Evolutionary conservation across 2,797 vertebrate genomes (phyloP).

Genomic region (Epinephelus malabaricus): DNA sequence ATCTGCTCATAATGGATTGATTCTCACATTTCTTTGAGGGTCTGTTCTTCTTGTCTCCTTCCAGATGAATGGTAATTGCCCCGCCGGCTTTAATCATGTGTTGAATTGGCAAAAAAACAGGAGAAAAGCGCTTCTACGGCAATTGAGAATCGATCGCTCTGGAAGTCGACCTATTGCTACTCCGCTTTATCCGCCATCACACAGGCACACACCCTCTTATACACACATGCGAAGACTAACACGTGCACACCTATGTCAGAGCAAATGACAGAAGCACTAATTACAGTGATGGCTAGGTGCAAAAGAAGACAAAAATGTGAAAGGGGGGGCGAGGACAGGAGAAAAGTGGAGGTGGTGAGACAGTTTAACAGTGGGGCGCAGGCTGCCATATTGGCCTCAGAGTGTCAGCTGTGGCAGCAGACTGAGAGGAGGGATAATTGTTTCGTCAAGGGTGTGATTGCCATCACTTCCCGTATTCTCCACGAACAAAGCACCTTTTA

Average conservation of each 20-base stretch:
- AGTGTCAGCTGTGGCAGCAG: slow-evolving; percentile 66
- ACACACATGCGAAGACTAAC: slow-evolving; percentile 30
- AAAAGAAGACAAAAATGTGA: slow-evolving; percentile 52
- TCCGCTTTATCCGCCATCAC: slow-evolving; percentile 44
- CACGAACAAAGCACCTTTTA: slow-evolving; percentile 67
- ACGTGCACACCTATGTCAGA: slow-evolving; percentile 56
- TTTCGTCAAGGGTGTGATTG: slow-evolving; percentile 80
- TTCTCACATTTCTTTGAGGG: slow-evolving; percentile 80
- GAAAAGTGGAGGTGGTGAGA: slow-evolving; percentile 51
- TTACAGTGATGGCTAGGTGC: slow-evolving; percentile 76
- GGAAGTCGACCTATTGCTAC: slow-evolving; percentile 73
- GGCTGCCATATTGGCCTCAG: slow-evolving; percentile 54
- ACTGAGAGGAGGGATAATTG: slow-evolving; percentile 75
- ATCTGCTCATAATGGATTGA: slow-evolving; percentile 81
- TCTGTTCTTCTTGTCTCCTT: slow-evolving; percentile 77
- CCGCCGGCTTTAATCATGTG: slow-evolving; percentile 84
- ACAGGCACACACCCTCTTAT: slow-evolving; percentile 14
- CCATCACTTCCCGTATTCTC: slow-evolving; percentile 68
- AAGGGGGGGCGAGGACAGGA: slow-evolving; percentile 22
- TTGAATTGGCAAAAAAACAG: slow-evolving; percentile 81
- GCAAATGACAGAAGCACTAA: slow-evolving; percentile 77
- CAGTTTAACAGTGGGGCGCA: slow-evolving; percentile 52
- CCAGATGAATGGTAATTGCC: slow-evolving; percentile 84
- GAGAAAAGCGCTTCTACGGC: slow-evolving; percentile 77
- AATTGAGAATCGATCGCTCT: slow-evolving; percentile 83